These are phyloP conservation scores for Heterocephalus glaber DNA, from an alignment of 2,113 vertebrate species.

Conservation along the genomic window DNA sequence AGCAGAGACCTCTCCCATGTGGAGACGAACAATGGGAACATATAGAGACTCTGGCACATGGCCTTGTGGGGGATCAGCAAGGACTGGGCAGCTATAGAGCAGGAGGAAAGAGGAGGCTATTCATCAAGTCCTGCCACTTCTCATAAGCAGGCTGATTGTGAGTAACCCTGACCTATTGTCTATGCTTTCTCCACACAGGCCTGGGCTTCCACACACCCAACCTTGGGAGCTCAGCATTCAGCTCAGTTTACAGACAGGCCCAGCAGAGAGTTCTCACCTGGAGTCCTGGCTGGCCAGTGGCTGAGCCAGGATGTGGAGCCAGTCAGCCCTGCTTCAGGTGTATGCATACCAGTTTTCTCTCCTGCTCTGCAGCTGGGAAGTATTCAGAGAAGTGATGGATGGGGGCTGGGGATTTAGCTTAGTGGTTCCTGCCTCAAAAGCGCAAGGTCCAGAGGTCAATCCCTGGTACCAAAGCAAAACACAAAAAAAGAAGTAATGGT, in stretches of 20 bases:
- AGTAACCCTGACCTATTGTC: not conserved
- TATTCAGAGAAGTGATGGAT: not conserved
- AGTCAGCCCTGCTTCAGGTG: not conserved
- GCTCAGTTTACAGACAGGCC: not conserved
- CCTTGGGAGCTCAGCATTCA: not conserved
- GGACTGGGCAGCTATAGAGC: not conserved
- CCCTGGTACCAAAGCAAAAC: too few species aligned
- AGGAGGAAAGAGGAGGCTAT: not conserved
- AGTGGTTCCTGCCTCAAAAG: too few species aligned
- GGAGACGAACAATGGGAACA: not conserved
- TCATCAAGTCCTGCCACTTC: not conserved
- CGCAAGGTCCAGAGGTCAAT: too few species aligned
- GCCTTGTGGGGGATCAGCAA: not conserved
- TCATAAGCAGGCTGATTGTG: not conserved
- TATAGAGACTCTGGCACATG: not conserved
- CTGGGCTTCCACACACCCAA: not conserved
- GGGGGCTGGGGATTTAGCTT: too few species aligned
- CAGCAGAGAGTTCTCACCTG: not conserved
- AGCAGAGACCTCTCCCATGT: not conserved
- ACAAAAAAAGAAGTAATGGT: not conserved
- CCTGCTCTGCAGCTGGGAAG: too few species aligned
- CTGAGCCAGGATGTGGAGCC: not conserved
- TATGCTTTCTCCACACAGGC: not conserved
- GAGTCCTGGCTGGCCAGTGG: not conserved
- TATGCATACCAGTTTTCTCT: not conserved